A percentile compares a stretch with the other conserved stretches of the same genome.
phyloP scores from a whole-genome alignment of 2,113 vertebrate genomes.

The Seriola aureovittata region DNA sequence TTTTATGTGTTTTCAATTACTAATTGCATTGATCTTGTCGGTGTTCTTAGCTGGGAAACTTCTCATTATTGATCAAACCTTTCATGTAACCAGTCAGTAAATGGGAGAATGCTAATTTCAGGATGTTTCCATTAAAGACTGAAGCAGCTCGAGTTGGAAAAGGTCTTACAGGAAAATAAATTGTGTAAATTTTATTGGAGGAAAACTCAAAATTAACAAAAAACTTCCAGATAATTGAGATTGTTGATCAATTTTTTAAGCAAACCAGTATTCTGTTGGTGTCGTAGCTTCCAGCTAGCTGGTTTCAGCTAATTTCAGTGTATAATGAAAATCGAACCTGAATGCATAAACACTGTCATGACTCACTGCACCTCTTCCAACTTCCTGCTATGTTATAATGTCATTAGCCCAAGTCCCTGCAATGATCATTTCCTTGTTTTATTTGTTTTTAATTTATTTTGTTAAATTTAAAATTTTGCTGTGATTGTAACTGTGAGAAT shows the following conservation, averaged over 20 bases:
- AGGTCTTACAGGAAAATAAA: not conserved
- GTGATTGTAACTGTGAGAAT: not conserved
- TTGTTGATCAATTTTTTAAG: not conserved
- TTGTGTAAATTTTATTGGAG: not conserved
- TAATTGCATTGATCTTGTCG: not conserved
- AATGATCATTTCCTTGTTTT: no score
- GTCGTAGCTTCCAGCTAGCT: not conserved
- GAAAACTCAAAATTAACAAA: not conserved
- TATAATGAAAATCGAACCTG: not conserved
- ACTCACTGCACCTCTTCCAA: not conserved
- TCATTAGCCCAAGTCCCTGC: no score
- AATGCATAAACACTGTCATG: not conserved
- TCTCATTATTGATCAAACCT: not conserved
- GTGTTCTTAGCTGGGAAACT: not conserved
- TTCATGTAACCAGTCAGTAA: not conserved
- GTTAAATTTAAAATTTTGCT: no score
- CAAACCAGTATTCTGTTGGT: not conserved
- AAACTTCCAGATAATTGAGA: not conserved
- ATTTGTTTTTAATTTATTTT: no score
- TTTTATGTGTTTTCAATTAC: not conserved
- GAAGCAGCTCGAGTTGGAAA: no score
- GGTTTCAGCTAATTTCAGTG: not conserved
- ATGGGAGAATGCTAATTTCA: not conserved
- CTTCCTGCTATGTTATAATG: not conserved
- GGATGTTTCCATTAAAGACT: not conserved